Evolutionary conservation across 2,113 vertebrate species (phyloP), one percentile per base, ranked within the genome.

Genomic region (Ivindomyrus marchei): DNA sequence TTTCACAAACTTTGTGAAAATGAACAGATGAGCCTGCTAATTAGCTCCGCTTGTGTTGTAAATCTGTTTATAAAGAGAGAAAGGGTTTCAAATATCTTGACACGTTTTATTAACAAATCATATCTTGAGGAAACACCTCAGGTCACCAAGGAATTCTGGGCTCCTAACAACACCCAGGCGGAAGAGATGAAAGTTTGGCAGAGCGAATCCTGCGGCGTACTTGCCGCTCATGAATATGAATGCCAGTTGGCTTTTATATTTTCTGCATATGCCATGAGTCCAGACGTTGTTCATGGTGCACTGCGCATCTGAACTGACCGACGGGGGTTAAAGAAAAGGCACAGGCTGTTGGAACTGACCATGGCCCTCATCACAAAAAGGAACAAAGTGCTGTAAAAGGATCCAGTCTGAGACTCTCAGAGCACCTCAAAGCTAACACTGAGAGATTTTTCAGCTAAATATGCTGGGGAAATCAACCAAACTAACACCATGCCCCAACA

Each of bases 101-200:
- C 97, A 97, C 96, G 96, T 97, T 97, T 97, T 97, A 98, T 97
- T 97, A 97, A 98, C 96, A 98, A 97, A 97, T 97, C 96, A 98
- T 97, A 96, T 95, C 96, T 97, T 96, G 97, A 97, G 97, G 94
- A 95, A 96, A 88, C 91, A 94, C 94, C 93, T 95, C 94, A 91
- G 93, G 92, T 93, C 94, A 93, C 93, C 93, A 92, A 94, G 93
- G 93, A 93, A 94, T 91, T 92, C 80, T 45, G 53, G 58, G 10
- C 62, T 93, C 94, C 93, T 94, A 92, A 92, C 91, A 91, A 93
- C 93, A 94, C 88, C 87, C 90, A 89, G 91, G 49, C 90, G 89
- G 45, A 86, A 17, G 52, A 39, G 88, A 93, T 92, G 93, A 93
- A 93, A 93, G 93, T 89, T 92, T 94, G 93, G 93, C 91, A 92